phyloP scores from a whole-genome alignment of 1,140 invertebrate species.

The Latrodectus geometricus region DNA sequence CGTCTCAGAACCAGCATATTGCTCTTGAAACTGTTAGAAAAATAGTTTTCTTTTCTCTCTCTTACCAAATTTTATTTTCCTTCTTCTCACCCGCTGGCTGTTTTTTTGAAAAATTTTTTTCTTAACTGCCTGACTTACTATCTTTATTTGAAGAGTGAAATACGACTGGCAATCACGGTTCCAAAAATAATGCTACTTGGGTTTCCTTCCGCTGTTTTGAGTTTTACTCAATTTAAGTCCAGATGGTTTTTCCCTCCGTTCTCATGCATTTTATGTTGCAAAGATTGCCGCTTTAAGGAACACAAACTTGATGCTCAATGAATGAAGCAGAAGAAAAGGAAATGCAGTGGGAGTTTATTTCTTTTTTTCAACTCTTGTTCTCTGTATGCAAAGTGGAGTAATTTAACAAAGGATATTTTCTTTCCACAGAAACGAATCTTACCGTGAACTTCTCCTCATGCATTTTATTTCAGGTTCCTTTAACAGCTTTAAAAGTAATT shows the following conservation, averaged over 20 bases:
- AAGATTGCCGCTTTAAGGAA: constrained; percentile 4
- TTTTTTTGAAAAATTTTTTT: not conserved
- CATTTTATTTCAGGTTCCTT: not conserved
- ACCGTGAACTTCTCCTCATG: not conserved
- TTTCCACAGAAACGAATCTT: not conserved
- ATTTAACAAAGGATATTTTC: not conserved
- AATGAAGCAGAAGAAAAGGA: no score
- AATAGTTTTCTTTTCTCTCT: constrained; percentile 5
- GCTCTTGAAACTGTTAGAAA: constrained; percentile 10
- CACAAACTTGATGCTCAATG: not conserved
- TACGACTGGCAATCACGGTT: constrained; percentile 23
- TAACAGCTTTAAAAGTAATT: no score
- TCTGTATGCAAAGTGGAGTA: not conserved
- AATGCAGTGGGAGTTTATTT: not conserved
- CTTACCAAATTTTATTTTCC: constrained; percentile 19
- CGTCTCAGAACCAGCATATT: constrained; percentile 18
- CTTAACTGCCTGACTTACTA: not conserved
- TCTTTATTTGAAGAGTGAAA: constrained; percentile 33
- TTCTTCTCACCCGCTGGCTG: constrained; percentile 5
- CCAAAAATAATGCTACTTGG: constrained; percentile 31
- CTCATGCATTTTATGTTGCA: not conserved
- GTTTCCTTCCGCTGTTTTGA: not conserved
- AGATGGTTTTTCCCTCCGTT: not conserved
- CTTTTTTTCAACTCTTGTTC: not conserved
- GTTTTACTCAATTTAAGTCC: constrained; percentile 16